phyloP scores from a whole-genome alignment of 2,797 vertebrate genomes.

The Spinus pinus region DNA sequence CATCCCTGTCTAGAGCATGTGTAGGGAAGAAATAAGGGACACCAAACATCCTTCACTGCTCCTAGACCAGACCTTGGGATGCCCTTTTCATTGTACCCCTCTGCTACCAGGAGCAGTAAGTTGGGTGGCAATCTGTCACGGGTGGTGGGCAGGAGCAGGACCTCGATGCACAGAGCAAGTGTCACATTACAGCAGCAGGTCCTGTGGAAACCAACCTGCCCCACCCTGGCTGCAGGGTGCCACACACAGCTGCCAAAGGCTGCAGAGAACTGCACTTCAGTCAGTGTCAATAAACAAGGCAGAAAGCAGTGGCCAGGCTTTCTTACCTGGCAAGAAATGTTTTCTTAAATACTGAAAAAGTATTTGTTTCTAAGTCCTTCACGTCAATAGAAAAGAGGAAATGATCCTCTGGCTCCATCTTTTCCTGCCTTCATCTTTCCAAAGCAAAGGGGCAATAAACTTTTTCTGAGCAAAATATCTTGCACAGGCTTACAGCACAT shows the following conservation, averaged over 20 bases:
- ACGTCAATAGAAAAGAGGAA: neutral
- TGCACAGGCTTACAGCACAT: rapidly evolving
- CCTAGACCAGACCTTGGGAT: neutral
- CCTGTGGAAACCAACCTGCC: neutral
- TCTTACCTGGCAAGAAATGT: neutral
- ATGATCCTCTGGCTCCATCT: neutral
- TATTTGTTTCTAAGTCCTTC: neutral
- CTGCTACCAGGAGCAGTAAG: neutral
- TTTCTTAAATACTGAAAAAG: neutral
- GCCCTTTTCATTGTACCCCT: neutral
- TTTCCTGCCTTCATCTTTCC: neutral
- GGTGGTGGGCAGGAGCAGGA: neutral
- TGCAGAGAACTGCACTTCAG: neutral
- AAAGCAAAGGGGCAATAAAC: neutral
- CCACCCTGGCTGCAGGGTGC: neutral
- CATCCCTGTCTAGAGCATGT: neutral
- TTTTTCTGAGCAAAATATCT: neutral
- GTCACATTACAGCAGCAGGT: rapidly evolving
- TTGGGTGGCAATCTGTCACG: rapidly evolving
- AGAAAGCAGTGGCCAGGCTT: neutral
- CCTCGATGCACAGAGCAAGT: neutral
- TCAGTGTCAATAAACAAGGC: rapidly evolving
- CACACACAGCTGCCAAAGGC: neutral
- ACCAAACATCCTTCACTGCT: neutral
- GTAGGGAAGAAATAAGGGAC: neutral